These are phyloP conservation scores for Melospiza georgiana DNA, from an alignment of 2,113 vertebrate species.

Conservation along the genomic window DNA sequence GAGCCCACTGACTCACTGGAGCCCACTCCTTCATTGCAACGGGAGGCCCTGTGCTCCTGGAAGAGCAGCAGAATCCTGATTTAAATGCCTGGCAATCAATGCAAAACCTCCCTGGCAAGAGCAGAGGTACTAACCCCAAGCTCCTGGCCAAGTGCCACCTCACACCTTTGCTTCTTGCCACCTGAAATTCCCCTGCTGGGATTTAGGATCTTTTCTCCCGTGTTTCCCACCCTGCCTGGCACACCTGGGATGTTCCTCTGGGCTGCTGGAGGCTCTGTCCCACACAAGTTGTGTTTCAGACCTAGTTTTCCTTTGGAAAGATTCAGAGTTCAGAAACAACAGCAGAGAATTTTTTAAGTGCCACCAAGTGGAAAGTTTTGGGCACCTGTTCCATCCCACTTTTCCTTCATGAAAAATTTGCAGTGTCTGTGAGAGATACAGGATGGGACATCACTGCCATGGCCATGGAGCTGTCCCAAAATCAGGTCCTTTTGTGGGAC, in stretches of 20 bases:
- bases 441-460: background rate
- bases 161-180: background rate
- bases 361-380: background rate
- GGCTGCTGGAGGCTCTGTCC: background rate
- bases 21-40: background rate
- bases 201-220: background rate
- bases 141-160: background rate
- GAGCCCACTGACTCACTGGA: background rate
- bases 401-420: background rate
- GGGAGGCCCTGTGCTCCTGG: background rate
- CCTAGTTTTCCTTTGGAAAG: background rate
- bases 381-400: background rate
- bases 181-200: constrained; percentile 34
- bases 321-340: background rate
- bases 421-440: accelerated
- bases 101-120: background rate
- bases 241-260: background rate
- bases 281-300: background rate
- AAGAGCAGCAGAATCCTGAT: background rate
- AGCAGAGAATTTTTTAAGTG: background rate
- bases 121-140: background rate
- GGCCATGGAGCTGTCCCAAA: background rate
- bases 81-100: constrained; percentile 25
- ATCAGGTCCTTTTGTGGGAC: background rate
- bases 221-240: constrained; percentile 1